These are phyloP conservation scores for Hippoglossus stenolepis DNA, from an alignment of 2,113 vertebrate species.

Conservation along the genomic window DNA sequence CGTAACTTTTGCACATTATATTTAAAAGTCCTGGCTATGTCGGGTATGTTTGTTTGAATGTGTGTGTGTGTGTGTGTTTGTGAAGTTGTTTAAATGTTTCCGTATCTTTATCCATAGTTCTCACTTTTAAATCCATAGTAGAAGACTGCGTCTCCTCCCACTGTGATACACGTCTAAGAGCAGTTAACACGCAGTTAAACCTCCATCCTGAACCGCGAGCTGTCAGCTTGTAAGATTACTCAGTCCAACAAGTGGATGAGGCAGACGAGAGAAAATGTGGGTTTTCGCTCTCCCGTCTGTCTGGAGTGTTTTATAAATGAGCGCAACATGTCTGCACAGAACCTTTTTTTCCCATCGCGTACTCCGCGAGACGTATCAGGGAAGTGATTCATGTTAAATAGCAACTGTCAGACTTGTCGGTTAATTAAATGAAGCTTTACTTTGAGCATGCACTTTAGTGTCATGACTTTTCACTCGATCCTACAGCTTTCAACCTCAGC, in stretches of 20 bases:
- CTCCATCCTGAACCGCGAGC: conserved; percentile 34
- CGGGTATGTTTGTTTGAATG: not conserved
- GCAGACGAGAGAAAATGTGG: conserved; percentile 52
- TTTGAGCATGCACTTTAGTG: conserved; percentile 56
- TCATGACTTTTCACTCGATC: conserved; percentile 62
- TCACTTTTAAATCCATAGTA: not conserved
- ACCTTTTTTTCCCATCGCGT: conserved; percentile 50
- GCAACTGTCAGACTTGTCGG: conserved; percentile 70
- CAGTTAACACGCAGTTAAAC: conserved; percentile 52
- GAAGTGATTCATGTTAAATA: conserved; percentile 74
- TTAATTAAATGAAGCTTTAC: conserved; percentile 75
- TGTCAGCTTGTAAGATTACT: conserved; percentile 55
- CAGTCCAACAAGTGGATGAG: conserved; percentile 63
- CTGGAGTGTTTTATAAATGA: conserved; percentile 64
- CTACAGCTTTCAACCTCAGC: conserved; percentile 55
- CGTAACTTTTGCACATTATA: not conserved
- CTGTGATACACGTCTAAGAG: conserved; percentile 33
- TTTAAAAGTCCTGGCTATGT: not conserved
- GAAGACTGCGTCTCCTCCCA: not conserved
- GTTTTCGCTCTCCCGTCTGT: conserved; percentile 53
- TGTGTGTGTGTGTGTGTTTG: not conserved
- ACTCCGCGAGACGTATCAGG: conserved; percentile 50
- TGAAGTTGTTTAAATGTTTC: not conserved
- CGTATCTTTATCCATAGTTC: not conserved
- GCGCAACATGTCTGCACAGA: conserved; percentile 57